Evolutionary conservation across 2,888 invertebrate genomes (phyloP).

Genomic region (Lepas anatifera): DNA sequence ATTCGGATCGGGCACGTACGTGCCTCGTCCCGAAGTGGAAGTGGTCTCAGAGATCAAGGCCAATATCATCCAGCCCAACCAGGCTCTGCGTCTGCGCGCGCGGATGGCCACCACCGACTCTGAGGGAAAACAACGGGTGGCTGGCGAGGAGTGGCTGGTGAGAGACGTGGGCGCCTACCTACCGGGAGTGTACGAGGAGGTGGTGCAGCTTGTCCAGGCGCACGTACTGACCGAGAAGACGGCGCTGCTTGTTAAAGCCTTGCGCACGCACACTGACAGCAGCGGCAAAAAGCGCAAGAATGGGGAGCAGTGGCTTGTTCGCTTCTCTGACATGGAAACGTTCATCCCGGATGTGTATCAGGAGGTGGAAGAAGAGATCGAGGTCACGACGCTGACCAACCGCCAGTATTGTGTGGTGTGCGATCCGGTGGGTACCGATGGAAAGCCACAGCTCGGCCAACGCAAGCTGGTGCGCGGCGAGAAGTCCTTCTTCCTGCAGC

Average conservation of each 20-base stretch:
- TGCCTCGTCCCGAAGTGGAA: constrained; percentile 38
- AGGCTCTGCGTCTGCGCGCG: constrained; percentile 38
- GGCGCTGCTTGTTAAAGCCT: constrained; percentile 33
- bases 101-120: constrained; percentile 36
- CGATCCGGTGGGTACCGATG: constrained; percentile 33
- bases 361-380: constrained; percentile 35
- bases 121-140: constrained; percentile 27
- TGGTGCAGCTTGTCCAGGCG: constrained; percentile 38
- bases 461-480: constrained; percentile 40
- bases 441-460: constrained; percentile 37
- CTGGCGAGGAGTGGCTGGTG: constrained; percentile 40
- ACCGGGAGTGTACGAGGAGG: constrained; percentile 40
- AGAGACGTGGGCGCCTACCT: constrained; percentile 38
- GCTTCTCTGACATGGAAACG: constrained; percentile 37
- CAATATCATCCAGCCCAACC: constrained; percentile 37
- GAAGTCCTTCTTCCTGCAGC: constrained; percentile 39
- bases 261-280: constrained; percentile 37
- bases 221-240: constrained; percentile 40
- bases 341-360: constrained; percentile 42
- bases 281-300: constrained; percentile 35
- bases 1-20: constrained; percentile 39
- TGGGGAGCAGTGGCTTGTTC: constrained; percentile 41
- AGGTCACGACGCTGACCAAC: constrained; percentile 38
- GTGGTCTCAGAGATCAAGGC: constrained; percentile 36
- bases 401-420: constrained; percentile 40